Evolutionary conservation across 1,140 invertebrate species (phyloP), one percentile per base, ranked within the genome.

Genomic region (Ylistrum balloti): DNA sequence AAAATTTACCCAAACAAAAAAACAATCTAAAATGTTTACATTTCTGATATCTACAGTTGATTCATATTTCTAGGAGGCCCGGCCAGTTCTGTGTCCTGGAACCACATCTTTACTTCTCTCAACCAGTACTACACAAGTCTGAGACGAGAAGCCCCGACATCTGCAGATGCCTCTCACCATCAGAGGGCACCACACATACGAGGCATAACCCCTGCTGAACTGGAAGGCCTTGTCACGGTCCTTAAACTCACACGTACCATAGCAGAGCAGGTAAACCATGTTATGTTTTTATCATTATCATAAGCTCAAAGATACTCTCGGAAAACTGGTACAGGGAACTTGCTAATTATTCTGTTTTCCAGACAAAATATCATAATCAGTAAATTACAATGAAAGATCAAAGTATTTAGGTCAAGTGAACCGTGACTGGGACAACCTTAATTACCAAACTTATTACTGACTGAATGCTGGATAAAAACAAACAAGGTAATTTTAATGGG

Each of bases 71-170:
- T 87, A 96, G 96, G 96, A 48, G 94, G 94, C 34, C 95, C 96
- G 32, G 93, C 95, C 17, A 96, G 95, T 92, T 95, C 95, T 74
- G 95, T 98, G 22, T 98, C 98, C 0, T 98, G 98, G 98, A 98
- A 99, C 94, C 98, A 99, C 94, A 98, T 99, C 95, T 99, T 99
- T 93, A 97, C 97, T 10, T 98, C 98, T 0, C 97, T 99, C 56
- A 97, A 97, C 89, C 97, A 98, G 92, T 99, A 97, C 94, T 97
- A 97, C 91, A 96, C 93, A 85, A 97, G 96, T 94, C 94, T 98
- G 17, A 95, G 97, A 33, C 97, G 97, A 91, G 98, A 98, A 89
- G 88, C 90, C 7, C 97, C 97, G 10, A 96, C 97, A 0, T 96
- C 95, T 11, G 90, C 41, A 96, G 97, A 91, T 97, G 97, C 89